phyloP scores from a whole-genome alignment of 1,140 invertebrate genomes.

The Bombus affinis region DNA sequence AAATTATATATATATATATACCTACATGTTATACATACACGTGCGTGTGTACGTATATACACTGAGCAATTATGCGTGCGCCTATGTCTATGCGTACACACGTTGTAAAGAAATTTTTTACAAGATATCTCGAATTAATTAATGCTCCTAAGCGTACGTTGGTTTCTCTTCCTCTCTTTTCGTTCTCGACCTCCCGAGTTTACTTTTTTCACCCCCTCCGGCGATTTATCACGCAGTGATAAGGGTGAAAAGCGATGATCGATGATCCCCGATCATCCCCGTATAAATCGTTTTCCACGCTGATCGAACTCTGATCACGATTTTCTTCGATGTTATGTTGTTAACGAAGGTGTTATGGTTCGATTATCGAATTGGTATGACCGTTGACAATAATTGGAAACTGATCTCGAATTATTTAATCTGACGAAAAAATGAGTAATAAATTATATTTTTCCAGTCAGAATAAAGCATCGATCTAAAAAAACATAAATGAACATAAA shows the following conservation, averaged over 20 bases:
- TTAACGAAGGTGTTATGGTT: too few relatives aligned
- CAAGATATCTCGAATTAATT: conserved; percentile 64
- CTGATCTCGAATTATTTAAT: background rate
- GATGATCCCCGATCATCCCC: background rate
- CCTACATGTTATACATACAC: conserved; percentile 42
- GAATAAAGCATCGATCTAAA: too few relatives aligned
- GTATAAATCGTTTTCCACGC: background rate
- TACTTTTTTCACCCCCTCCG: conserved; percentile 31
- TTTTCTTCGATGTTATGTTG: background rate
- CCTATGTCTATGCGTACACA: conserved; percentile 40
- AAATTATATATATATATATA: conserved; percentile 57
- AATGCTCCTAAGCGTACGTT: conserved; percentile 57
- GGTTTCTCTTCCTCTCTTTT: conserved; percentile 65
- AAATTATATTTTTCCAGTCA: too few relatives aligned
- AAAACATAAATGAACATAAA: too few relatives aligned
- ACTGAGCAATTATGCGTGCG: background rate
- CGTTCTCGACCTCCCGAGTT: conserved; percentile 57
- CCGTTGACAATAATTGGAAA: background rate
- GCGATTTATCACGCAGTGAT: conserved; percentile 35
- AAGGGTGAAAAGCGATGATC: conserved; percentile 32
- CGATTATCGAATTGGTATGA: background rate
- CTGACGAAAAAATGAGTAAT: background rate
- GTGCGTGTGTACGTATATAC: conserved; percentile 14
- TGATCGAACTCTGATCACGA: too few relatives aligned
- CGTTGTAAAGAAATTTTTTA: conserved; percentile 67